Conservation (phyloP, 2,888 invertebrate genomes). For the Nemoura dubitans region DNA sequence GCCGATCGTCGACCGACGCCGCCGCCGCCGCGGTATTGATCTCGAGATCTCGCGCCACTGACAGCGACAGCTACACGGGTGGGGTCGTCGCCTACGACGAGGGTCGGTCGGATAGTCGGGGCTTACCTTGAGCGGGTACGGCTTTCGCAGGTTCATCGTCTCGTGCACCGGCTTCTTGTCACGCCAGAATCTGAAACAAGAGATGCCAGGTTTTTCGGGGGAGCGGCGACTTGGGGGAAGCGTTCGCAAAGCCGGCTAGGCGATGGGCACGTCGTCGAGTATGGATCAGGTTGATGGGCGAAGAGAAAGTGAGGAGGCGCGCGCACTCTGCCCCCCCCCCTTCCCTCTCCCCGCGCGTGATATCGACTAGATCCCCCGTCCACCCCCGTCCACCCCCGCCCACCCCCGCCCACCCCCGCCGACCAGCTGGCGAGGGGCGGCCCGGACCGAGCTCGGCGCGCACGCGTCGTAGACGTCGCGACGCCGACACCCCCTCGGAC, state of each 20-base stretch:
- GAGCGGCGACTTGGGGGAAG: neutral
- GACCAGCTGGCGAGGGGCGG: conserved; percentile 31
- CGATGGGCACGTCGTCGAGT: neutral
- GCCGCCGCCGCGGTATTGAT: neutral
- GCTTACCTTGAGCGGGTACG: conserved; percentile 60
- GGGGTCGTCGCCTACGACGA: conserved; percentile 26
- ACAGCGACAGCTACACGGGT: neutral
- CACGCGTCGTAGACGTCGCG: conserved; percentile 63
- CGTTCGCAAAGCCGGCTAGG: no score
- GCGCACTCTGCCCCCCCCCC: no score
- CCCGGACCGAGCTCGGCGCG: conserved; percentile 54
- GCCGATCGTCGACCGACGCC: neutral
- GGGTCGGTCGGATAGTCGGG: neutral
- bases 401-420: conserved; percentile 38
- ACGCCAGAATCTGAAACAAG: conserved; percentile 33
- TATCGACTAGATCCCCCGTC: conserved; percentile 57
- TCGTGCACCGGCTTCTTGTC: conserved; percentile 51
- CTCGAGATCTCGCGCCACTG: conserved; percentile 17
- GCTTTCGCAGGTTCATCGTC: conserved; percentile 59
- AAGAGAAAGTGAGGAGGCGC: conserved; percentile 54
- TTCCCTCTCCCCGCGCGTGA: conserved; percentile 60
- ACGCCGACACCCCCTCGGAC: conserved; percentile 57
- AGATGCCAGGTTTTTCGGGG: neutral
- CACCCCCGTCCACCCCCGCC: conserved; percentile 56
- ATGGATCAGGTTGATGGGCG: neutral